Evolutionary conservation across 1,140 invertebrate species (phyloP).

Genomic region (Akabosia matsudoensis): DNA sequence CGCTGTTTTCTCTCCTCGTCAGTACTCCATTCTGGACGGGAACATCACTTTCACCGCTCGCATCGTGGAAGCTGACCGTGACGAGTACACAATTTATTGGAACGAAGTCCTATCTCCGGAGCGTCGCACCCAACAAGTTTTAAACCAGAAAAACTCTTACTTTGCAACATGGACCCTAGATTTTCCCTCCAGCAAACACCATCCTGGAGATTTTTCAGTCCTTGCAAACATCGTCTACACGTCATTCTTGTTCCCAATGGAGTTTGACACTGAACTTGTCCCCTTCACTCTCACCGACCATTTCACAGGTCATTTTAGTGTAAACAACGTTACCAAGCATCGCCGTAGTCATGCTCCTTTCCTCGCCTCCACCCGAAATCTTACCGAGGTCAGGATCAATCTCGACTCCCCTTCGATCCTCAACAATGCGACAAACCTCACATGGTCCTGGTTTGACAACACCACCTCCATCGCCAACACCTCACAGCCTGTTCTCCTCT

Average conservation of each 20-base stretch:
- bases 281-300: conserved; percentile 28
- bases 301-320: conserved; percentile 29
- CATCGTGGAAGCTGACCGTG: neutral
- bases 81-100: conserved; percentile 33
- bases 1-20: conserved; percentile 26
- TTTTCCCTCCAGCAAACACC: neutral
- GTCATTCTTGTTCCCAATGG: neutral
- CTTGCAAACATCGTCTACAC: conserved; percentile 18
- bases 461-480: conserved; percentile 29
- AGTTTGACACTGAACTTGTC: conserved; percentile 20
- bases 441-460: conserved; percentile 39
- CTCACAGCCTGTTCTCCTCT: conserved; percentile 18
- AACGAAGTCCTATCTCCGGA: conserved; percentile 12
- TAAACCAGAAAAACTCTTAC: conserved; percentile 24
- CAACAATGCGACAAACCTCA: conserved; percentile 24
- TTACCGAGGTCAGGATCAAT: conserved; percentile 31
- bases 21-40: conserved; percentile 38
- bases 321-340: conserved; percentile 5
- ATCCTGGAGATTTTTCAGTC: conserved; percentile 30
- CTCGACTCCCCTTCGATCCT: conserved; percentile 42
- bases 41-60: conserved; percentile 33
- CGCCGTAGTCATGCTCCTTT: neutral
- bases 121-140: neutral
- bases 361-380: conserved; percentile 33
- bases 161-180: conserved; percentile 33